A percentile compares a stretch with the other conserved stretches of the same genome.
phyloP scores from a whole-genome alignment of 2,797 vertebrate genomes.

The Pempheris klunzingeri region DNA sequence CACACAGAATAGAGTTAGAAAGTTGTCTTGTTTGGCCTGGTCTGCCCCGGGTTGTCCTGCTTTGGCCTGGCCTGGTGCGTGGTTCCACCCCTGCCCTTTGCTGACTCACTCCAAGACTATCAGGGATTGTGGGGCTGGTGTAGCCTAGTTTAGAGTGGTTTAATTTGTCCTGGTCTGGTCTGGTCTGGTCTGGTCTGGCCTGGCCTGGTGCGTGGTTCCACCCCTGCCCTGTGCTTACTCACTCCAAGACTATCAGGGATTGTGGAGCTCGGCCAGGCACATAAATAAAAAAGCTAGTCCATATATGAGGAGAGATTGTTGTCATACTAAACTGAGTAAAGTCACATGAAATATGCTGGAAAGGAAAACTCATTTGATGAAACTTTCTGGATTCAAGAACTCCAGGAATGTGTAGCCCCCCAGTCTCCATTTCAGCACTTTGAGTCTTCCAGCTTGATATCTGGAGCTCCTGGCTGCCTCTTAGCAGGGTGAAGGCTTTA shows the following conservation, averaged over 20 bases:
- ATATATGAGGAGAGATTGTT: constrained; percentile 32
- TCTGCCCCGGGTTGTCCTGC: constrained; percentile 3
- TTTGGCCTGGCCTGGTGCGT: not conserved
- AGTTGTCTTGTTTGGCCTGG: not conserved
- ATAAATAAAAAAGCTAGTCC: not conserved
- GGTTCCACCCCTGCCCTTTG: constrained; percentile 43
- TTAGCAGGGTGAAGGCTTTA: constrained; percentile 9
- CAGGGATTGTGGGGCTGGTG: constrained; percentile 47
- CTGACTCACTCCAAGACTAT: constrained; percentile 51
- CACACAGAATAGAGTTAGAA: constrained; percentile 25
- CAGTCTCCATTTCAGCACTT: constrained; percentile 49
- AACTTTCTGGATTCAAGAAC: constrained; percentile 31
- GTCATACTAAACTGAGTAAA: constrained; percentile 41
- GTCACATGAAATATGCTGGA: constrained; percentile 53
- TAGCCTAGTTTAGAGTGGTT: constrained; percentile 13
- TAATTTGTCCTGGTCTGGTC: constrained; percentile 19
- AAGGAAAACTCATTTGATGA: constrained; percentile 41
- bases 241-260: constrained; percentile 36
- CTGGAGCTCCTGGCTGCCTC: constrained; percentile 19
- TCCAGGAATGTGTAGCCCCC: constrained; percentile 55
- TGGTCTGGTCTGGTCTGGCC: constrained; percentile 30
- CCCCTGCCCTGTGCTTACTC: constrained; percentile 56
- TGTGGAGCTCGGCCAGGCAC: constrained; percentile 43
- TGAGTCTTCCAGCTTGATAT: constrained; percentile 32
- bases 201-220: constrained; percentile 2